Conservation (phyloP, 2,797 vertebrate genomes). For the Avahi laniger region DNA sequence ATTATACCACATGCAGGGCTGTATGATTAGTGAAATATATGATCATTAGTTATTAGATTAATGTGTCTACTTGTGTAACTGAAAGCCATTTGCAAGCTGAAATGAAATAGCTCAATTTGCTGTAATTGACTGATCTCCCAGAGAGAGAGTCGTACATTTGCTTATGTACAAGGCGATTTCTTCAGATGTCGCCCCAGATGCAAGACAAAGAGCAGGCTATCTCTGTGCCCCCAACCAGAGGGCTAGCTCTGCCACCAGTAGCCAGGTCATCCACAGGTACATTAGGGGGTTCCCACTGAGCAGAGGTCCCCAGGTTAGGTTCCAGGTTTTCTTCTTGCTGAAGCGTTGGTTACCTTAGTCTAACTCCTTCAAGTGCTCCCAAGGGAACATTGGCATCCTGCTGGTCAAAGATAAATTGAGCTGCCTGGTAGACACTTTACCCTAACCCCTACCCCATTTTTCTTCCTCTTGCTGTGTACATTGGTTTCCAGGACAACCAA, state of each 20-base stretch:
- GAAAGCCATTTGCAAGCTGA: conserved; percentile 88
- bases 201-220: conserved; percentile 66
- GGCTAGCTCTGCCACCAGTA: neutral
- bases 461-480: conserved; percentile 66
- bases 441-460: conserved; percentile 47
- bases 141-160: conserved; percentile 86
- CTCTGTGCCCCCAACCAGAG: conserved; percentile 6
- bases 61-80: conserved; percentile 88
- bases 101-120: conserved; percentile 90
- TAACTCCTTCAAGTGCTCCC: conserved; percentile 60
- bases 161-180: conserved; percentile 84
- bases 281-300: neutral
- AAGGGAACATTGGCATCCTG: conserved; percentile 57
- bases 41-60: conserved; percentile 91
- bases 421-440: conserved; percentile 54
- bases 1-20: conserved; percentile 86
- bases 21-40: conserved; percentile 90
- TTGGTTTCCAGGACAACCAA: conserved; percentile 70
- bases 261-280: neutral
- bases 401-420: conserved; percentile 73
- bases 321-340: neutral
- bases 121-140: conserved; percentile 89
- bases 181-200: conserved; percentile 80
- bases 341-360: conserved; percentile 33
- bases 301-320: neutral